Base-by-base conservation (phyloP, 1,140 invertebrate species). In the Papilio aristodemus region DNA sequence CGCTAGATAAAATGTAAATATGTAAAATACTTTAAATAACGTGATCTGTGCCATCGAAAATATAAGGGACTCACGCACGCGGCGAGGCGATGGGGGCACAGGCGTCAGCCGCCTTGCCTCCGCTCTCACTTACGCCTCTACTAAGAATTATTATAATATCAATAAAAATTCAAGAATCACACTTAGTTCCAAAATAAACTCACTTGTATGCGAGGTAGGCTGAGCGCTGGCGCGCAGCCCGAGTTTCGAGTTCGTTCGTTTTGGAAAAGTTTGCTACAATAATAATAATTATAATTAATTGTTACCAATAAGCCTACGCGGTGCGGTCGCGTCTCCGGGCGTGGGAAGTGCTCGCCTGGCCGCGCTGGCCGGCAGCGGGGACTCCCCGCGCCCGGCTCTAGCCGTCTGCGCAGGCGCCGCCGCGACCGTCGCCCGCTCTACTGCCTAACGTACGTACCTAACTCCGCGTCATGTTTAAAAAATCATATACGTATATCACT, bases 111-210 rank as follows among this genome's bases (percentile, higher is more conserved):
- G 79, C 79, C 84, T 82, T 79, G 73, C 78, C 83, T 76, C 83
- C 80, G 70, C 75, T 84, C 80, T 89, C 86, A 89, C 89, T 90
- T 89, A 91, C 78, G 87, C 84, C 80, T 84, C 87, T 90, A 91
- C 87, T 87, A 91, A 89, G 87, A 89, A 89, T 90, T 84, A 86
- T 91, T 91, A 91, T 85, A 89, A 91, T 91, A 91, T 89, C 84
- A 91, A 91, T 91, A 91, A 90, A 91, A 91, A 91, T 91, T 89
- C 85, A 93, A 94, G 93, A 93, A 93, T 94, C 93, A 94, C 93
- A 94, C 93, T 93, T 93, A 93, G 92, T 94, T 92, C 93, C 93
- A 93, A 94, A 94, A 93, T 93, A 93, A 94, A 94, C 93, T 94
- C 93, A 94, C 93, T 94, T 93, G 92, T 93, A 91, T 94, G 93